phyloP scores from a whole-genome alignment of 1,140 invertebrate species.

The Nymphalis io region DNA sequence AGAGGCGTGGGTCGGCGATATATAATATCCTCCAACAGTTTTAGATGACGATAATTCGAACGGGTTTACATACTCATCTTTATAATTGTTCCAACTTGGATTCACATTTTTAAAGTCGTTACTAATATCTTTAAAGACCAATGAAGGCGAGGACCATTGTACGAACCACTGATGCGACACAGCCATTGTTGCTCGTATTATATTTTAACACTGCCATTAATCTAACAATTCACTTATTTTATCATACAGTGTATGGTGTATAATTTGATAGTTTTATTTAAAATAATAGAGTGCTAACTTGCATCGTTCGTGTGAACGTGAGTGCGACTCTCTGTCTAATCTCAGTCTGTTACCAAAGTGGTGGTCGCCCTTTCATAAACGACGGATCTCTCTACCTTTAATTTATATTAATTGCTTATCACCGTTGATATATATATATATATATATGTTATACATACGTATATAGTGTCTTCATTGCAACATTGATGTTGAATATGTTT shows the following conservation, averaged over 20 bases:
- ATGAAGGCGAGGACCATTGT: conserved; percentile 67
- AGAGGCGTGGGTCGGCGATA: neutral
- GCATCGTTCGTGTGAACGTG: conserved; percentile 19
- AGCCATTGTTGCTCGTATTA: conserved; percentile 31
- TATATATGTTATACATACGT: neutral
- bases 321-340: conserved; percentile 23
- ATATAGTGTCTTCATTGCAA: neutral
- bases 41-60: conserved; percentile 14
- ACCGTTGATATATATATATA: conserved; percentile 14
- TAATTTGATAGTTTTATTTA: conserved; percentile 19
- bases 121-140: conserved; percentile 62
- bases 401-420: conserved; percentile 12
- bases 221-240: conserved; percentile 5
- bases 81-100: conserved; percentile 44
- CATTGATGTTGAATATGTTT: neutral
- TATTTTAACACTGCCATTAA: conserved; percentile 32
- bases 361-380: conserved; percentile 33
- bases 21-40: conserved; percentile 10
- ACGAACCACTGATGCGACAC: conserved; percentile 76
- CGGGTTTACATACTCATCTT: conserved; percentile 40
- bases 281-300: conserved; percentile 1
- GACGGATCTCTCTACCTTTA: conserved; percentile 15
- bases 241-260: neutral
- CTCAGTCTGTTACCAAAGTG: conserved; percentile 21
- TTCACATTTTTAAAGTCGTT: conserved; percentile 57